These are phyloP conservation scores for Helostoma temminkii DNA, from an alignment of 2,797 vertebrate species.

Conservation along the genomic window DNA sequence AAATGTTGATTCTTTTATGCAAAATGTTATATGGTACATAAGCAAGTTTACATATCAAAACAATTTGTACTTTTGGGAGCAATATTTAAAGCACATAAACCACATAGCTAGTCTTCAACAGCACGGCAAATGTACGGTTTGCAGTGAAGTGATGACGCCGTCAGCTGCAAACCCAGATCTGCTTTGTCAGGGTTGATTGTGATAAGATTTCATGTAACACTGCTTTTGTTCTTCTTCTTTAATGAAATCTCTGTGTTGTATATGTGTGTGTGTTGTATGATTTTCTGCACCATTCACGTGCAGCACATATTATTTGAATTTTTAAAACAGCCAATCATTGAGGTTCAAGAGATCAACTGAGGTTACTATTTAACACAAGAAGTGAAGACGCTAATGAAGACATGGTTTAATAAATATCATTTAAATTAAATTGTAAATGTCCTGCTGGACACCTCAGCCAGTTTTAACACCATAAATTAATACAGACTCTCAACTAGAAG, in stretches of 20 bases:
- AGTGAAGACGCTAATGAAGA: conserved; percentile 27
- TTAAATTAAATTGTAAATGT: conserved; percentile 49
- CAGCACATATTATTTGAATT: conserved; percentile 16
- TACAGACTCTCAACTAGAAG: conserved; percentile 42
- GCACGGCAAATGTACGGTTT: conserved; percentile 8
- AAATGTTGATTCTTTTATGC: neutral
- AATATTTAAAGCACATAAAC: conserved; percentile 14
- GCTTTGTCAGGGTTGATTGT: neutral
- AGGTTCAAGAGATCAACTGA: conserved; percentile 3
- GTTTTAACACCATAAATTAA: conserved; percentile 58
- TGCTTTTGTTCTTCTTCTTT: conserved; percentile 12
- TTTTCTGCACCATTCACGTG: conserved; percentile 24
- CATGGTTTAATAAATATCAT: conserved; percentile 54
- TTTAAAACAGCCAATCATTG: neutral
- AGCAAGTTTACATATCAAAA: conserved; percentile 12
- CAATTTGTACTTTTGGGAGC: conserved; percentile 16
- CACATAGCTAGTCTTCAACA: conserved; percentile 19
- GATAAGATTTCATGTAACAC: conserved; percentile 24
- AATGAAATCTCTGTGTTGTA: conserved; percentile 3
- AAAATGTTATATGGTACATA: conserved; percentile 14
- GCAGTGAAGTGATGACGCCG: conserved; percentile 8
- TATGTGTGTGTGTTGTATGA: neutral
- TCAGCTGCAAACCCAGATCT: conserved; percentile 8
- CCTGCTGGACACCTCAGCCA: conserved; percentile 35
- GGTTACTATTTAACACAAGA: conserved; percentile 13